Conservation (phyloP, 92 coral and sea anemone species). For the Bergia puertoricense region DNA sequence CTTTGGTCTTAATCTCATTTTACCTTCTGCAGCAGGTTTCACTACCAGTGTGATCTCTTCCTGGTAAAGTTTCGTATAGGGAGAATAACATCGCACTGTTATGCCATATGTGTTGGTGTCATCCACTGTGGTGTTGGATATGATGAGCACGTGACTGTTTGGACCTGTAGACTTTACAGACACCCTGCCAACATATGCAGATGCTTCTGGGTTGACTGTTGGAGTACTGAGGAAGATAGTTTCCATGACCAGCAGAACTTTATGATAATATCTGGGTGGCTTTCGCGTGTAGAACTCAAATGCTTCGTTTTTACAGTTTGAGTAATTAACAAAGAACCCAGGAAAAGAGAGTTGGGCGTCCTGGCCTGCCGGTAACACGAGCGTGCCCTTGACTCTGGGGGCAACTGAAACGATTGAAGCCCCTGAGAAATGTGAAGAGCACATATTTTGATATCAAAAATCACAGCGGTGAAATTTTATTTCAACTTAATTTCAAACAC, state of each 20-base stretch:
- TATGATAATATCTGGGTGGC: conserved; percentile 1
- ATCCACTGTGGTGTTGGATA: background rate
- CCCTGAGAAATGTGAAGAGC: background rate
- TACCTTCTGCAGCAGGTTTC: background rate
- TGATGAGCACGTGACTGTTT: background rate
- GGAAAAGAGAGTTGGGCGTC: background rate
- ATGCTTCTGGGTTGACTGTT: background rate
- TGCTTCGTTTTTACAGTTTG: background rate
- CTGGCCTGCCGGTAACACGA: background rate
- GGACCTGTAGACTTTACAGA: background rate
- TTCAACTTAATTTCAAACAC: too few species aligned
- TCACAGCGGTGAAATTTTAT: too few species aligned
- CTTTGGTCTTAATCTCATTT: too few species aligned
- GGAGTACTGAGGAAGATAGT: background rate
- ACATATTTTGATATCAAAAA: too few species aligned
- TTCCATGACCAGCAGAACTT: background rate
- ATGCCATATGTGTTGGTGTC: conserved; percentile 5
- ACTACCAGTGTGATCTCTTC: background rate
- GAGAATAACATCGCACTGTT: background rate
- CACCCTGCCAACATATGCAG: conserved; percentile 6
- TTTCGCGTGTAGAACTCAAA: conserved; percentile 13
- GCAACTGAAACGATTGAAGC: background rate
- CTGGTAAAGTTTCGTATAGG: background rate
- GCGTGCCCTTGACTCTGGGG: background rate
- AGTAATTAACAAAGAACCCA: background rate